Base-by-base conservation (phyloP, 92 coral and sea anemone species). In the Porites rus region DNA sequence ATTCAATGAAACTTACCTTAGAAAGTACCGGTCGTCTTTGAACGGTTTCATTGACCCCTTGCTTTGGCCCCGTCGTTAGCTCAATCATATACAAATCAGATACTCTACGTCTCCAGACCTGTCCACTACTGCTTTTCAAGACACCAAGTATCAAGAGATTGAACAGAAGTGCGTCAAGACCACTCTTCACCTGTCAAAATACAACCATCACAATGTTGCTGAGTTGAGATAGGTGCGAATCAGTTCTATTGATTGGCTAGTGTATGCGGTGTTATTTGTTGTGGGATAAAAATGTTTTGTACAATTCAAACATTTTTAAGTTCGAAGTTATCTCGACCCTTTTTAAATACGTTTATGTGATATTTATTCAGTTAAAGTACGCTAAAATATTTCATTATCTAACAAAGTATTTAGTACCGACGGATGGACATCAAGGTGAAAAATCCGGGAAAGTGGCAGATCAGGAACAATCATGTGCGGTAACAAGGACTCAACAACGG, bases 351-450 rank as follows among this genome's bases (percentile, higher is more conserved):
- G 31, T 28, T 28, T 28, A 1, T 28, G 31, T 28, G 31, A 28
- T 28, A 28, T 28, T 1, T 2, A 28, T 28, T 28, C 31, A 28
- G 3, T 28, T 28, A 28, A 28, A 28, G 31, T 28, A 28, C 31
- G 31, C 31, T 28, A 28, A 28, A 0, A 28, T 28, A 28, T 28
- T 28, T 25, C 2, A 64, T 19, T 7, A 4, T 10, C 20, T n/a
- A 20, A 53, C 0, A 14, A 14, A 76, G 8, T 9, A 65, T 18
- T 72, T 31, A 94, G 61, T 70, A 72, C 98, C 93, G 98, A 90
- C 52, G 96, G 98, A 16, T 95, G 93, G 11, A 96, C 88, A 72
- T 96, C 98, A 74, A 96, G 75, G 78, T 96, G 98, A 81, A 96
- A 96, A 11, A 96, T 92, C 59, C 98, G 82, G 74, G 98, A 96